phyloP scores from a whole-genome alignment of 2,113 vertebrate species.

The Gymnorhina tibicen region DNA sequence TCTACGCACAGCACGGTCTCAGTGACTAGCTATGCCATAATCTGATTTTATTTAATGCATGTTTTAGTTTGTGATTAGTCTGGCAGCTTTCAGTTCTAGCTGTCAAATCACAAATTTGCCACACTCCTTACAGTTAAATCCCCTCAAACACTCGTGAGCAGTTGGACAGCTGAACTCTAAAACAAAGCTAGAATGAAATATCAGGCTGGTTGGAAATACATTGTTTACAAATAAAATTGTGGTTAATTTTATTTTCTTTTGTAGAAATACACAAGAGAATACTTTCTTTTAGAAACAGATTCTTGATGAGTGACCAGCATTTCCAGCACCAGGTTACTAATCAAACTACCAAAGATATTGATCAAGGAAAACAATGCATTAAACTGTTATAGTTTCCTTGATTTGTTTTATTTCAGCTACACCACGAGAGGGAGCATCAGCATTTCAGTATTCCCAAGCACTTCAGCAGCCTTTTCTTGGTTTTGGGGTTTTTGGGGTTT shows the following conservation, averaged over 20 bases:
- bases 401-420: not conserved
- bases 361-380: not conserved
- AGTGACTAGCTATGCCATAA: not conserved
- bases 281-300: not conserved
- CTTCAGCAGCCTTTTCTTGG: not conserved
- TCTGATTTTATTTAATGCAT: not conserved
- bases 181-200: not conserved
- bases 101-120: not conserved
- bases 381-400: not conserved
- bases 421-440: constrained; percentile 65
- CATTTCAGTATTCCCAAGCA: not conserved
- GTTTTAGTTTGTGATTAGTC: not conserved
- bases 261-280: not conserved
- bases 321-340: not conserved
- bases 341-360: not conserved
- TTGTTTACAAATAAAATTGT: not conserved
- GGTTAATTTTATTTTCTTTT: not conserved
- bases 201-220: not conserved
- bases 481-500: not conserved
- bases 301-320: not conserved
- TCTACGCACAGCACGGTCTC: not conserved
- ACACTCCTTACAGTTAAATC: not conserved
- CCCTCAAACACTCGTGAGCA: not conserved
- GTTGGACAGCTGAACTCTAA: not conserved
- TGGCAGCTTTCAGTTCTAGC: not conserved